These are phyloP conservation scores for Drosophila erecta DNA, from an alignment of 1,140 invertebrate species.

Conservation along the genomic window DNA sequence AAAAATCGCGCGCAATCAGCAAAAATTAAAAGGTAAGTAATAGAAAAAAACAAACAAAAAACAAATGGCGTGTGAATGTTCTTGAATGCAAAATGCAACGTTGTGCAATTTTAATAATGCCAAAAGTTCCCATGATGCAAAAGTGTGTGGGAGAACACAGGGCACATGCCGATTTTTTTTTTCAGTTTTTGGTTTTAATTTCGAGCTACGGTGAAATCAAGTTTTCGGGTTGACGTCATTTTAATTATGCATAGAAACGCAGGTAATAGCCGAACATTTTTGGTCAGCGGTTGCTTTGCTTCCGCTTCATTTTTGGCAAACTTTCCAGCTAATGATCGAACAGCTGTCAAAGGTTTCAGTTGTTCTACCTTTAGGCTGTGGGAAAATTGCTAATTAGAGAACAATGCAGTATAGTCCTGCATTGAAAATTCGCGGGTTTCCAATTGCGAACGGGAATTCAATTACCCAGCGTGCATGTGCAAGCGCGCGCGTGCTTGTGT, in stretches of 20 bases:
- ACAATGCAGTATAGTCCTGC: not conserved
- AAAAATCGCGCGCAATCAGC: constrained; percentile 31
- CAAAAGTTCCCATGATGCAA: constrained; percentile 34
- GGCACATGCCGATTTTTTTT: constrained; percentile 3
- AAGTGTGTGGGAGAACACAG: constrained; percentile 6
- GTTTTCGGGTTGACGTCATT: constrained; percentile 71
- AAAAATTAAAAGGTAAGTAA: constrained; percentile 29
- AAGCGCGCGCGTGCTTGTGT: not conserved
- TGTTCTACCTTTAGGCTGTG: not conserved
- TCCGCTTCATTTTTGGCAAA: constrained; percentile 24
- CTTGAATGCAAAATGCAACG: constrained; percentile 18
- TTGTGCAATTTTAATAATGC: constrained; percentile 34
- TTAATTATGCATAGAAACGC: constrained; percentile 29
- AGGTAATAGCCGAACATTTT: constrained; percentile 3
- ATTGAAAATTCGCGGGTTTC: constrained; percentile 35
- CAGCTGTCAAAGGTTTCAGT: constrained; percentile 4
- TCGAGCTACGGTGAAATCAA: constrained; percentile 33
- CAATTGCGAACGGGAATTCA: constrained; percentile 34
- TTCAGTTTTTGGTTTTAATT: not conserved
- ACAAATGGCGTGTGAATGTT: constrained; percentile 26
- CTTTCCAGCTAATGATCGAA: constrained; percentile 12
- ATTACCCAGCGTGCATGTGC: constrained; percentile 25
- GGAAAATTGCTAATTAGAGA: not conserved
- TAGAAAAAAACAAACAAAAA: constrained; percentile 5
- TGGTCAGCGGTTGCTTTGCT: constrained; percentile 13